A percentile compares a stretch with the other conserved stretches of the same genome.
Evolutionary conservation across 2,113 vertebrate genomes (phyloP).

Genomic region (Camelus dromedarius): DNA sequence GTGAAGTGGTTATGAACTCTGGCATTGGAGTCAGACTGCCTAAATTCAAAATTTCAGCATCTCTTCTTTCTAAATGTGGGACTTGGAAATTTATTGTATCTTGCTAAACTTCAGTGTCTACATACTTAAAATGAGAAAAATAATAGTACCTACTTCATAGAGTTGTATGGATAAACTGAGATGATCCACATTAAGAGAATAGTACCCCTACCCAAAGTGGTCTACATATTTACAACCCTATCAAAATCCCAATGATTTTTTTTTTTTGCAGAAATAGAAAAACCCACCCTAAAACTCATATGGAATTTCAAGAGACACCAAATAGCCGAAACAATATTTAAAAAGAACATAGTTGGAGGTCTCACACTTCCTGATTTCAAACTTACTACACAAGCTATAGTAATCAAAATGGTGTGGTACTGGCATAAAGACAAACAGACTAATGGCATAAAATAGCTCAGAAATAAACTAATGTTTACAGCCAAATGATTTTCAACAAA

Average conservation of each 20-base stretch:
- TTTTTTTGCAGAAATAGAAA: not conserved
- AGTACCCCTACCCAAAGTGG: not conserved
- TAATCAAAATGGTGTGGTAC: not conserved
- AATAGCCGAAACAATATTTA: not conserved
- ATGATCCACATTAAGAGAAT: not conserved
- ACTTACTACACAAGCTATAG: not conserved
- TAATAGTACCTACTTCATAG: not conserved
- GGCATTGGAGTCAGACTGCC: not conserved
- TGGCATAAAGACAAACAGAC: not conserved
- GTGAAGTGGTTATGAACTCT: not conserved
- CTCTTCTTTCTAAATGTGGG: not conserved
- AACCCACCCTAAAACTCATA: not conserved
- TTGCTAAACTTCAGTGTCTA: constrained; percentile 9
- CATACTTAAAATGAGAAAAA: not conserved
- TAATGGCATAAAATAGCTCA: not conserved
- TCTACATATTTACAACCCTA: not conserved
- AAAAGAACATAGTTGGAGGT: not conserved
- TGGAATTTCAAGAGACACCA: not conserved
- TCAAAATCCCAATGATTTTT: not conserved
- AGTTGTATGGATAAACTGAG: not conserved
- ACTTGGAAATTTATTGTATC: not conserved
- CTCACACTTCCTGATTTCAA: not conserved
- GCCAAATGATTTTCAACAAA: not conserved
- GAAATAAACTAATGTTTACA: not conserved
- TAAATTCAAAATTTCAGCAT: not conserved